These are phyloP conservation scores for Actenoides lindsayi DNA, from an alignment of 2,113 vertebrate species.

Conservation along the genomic window DNA sequence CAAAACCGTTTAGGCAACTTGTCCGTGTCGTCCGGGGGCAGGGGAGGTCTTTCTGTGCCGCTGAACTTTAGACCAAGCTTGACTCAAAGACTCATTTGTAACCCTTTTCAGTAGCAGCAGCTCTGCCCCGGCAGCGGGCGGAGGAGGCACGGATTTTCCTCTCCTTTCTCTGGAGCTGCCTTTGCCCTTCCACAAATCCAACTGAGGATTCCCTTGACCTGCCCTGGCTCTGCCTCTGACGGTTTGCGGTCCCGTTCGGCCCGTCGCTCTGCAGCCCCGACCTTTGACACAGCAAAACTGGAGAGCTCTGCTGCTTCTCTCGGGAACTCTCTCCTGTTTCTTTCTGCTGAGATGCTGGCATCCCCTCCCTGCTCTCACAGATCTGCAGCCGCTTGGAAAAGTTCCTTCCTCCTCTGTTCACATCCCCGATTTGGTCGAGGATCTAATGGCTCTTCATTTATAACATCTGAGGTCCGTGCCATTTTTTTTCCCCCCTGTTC, in stretches of 20 bases:
- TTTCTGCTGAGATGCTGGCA: background rate
- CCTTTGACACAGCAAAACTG: background rate
- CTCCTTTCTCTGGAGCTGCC: background rate
- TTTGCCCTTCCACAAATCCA: background rate
- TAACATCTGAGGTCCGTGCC: background rate
- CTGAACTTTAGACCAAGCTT: slow-evolving; percentile 3
- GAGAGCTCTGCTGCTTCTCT: background rate
- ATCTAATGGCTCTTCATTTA: slow-evolving; percentile 2
- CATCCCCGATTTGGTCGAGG: background rate
- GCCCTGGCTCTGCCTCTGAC: background rate
- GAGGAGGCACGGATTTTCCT: background rate
- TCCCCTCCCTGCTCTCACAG: background rate
- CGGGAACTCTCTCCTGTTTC: background rate
- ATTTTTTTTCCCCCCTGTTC: background rate
- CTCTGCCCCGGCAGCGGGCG: background rate
- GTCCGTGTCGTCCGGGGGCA: background rate
- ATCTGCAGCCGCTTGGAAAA: background rate
- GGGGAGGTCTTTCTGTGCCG: background rate
- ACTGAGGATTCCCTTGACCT: background rate
- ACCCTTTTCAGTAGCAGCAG: background rate
- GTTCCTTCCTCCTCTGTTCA: background rate
- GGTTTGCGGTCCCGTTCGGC: background rate
- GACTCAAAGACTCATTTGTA: background rate
- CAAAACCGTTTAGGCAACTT: background rate
- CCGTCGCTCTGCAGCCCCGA: background rate